These are phyloP conservation scores for Choreutis nemorana DNA, from an alignment of 2,888 invertebrate genomes.

Conservation along the genomic window DNA sequence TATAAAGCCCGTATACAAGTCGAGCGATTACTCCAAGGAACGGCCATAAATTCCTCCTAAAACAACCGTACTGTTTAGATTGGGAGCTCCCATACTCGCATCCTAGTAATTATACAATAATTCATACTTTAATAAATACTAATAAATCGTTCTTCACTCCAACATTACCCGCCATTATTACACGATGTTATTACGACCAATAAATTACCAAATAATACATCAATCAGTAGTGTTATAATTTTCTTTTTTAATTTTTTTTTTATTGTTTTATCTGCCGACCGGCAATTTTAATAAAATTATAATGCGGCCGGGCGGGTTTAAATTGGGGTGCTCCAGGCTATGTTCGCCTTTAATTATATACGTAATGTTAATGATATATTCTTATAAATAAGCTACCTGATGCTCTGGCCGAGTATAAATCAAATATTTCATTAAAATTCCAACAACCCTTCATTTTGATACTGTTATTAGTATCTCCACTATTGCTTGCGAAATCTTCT, in stretches of 20 bases:
- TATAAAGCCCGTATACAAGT: no score
- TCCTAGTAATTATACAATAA: constrained; percentile 65
- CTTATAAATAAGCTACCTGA: constrained; percentile 66
- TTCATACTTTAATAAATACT: constrained; percentile 66
- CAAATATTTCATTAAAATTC: constrained; percentile 66
- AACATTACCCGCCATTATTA: constrained; percentile 61
- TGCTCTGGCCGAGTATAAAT: constrained; percentile 55
- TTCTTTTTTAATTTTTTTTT: constrained; percentile 45
- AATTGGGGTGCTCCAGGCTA: constrained; percentile 61
- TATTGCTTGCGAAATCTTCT: constrained; percentile 41
- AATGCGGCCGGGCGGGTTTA: constrained; percentile 46
- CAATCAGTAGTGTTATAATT: constrained; percentile 67
- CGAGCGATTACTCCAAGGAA: constrained; percentile 51
- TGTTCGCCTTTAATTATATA: constrained; percentile 60
- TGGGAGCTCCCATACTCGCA: constrained; percentile 56
- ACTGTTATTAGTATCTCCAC: constrained; percentile 39
- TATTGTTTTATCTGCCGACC: constrained; percentile 38
- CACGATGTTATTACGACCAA: constrained; percentile 63
- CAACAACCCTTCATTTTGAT: constrained; percentile 55
- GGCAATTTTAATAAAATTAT: constrained; percentile 66
- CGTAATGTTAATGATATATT: constrained; percentile 65
- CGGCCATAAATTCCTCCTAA: constrained; percentile 57
- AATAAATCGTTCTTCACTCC: constrained; percentile 56
- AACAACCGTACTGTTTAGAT: constrained; percentile 60
- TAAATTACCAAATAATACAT: constrained; percentile 67